Percentiles rank a stretch among this genome's conserved stretches.
phyloP scores from a whole-genome alignment of 64 coral and sea anemone genomes.

The Anthopleura sola region DNA sequence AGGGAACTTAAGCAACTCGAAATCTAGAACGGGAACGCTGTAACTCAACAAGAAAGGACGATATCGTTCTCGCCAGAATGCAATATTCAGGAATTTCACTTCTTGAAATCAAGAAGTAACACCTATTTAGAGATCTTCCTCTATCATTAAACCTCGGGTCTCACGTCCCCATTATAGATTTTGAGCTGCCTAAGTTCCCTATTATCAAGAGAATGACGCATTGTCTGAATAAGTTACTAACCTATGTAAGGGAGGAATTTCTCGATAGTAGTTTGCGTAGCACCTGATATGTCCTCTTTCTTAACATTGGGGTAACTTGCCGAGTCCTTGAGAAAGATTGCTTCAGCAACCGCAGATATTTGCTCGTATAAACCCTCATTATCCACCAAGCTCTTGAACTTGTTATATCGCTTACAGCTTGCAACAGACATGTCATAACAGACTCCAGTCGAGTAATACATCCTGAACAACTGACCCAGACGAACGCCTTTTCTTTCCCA shows the following conservation, averaged over 20 bases:
- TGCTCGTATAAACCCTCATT: neutral
- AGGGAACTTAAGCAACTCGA: too few relatives aligned
- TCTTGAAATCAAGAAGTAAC: too few relatives aligned
- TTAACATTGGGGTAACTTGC: constrained; percentile 3
- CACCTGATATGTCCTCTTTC: neutral
- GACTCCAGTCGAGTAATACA: constrained; percentile 68
- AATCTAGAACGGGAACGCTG: too few relatives aligned
- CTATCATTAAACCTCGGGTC: too few relatives aligned
- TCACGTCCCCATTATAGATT: too few relatives aligned
- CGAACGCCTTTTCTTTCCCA: constrained; percentile 63
- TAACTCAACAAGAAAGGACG: too few relatives aligned
- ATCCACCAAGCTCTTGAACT: neutral
- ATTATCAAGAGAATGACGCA: too few relatives aligned
- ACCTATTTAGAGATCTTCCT: too few relatives aligned
- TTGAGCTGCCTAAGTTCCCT: too few relatives aligned
- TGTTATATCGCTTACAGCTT: neutral
- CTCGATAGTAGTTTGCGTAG: neutral
- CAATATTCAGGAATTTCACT: too few relatives aligned
- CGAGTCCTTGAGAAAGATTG: neutral
- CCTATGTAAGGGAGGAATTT: neutral
- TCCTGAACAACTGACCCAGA: constrained; percentile 77
- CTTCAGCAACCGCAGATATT: neutral
- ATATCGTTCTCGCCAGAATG: too few relatives aligned
- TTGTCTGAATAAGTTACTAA: neutral
- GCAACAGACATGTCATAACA: constrained; percentile 43